Conservation (phyloP, 23 tunicate genomes). For the Oikopleura vanhoeffeni region DNA sequence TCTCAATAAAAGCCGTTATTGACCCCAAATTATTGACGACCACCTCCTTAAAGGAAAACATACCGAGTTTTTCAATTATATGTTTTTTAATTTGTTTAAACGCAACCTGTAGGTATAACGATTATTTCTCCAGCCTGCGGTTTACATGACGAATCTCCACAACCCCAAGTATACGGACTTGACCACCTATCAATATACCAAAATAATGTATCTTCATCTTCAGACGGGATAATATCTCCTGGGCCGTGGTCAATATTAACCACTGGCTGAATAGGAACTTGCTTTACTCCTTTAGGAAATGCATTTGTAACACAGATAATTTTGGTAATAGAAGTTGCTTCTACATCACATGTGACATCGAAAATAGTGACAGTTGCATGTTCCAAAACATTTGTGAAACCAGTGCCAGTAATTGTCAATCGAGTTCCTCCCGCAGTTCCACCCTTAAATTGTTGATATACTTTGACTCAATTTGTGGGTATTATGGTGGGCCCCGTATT, state of each 20-base stretch:
- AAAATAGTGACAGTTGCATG: conserved; percentile 24
- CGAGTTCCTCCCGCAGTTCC: not conserved
- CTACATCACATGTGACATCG: conserved; percentile 29
- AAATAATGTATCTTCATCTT: not conserved
- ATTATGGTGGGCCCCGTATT: no score
- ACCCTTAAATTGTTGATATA: no score
- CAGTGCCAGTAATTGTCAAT: not conserved
- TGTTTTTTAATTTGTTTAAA: no score
- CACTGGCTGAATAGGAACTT: not conserved
- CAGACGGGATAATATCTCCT: not conserved
- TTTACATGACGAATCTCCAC: not conserved
- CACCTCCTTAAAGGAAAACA: no score
- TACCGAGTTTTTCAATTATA: no score
- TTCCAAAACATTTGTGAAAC: not conserved
- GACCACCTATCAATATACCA: not conserved
- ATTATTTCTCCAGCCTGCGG: conserved; percentile 20
- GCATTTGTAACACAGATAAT: conserved; percentile 38
- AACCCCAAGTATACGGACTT: not conserved
- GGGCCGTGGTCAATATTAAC: not conserved
- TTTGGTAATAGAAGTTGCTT: not conserved
- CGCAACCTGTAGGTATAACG: conserved; percentile 22
- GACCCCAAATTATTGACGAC: no score
- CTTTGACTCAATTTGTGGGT: no score
- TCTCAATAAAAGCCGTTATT: no score
- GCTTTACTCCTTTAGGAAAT: not conserved